A percentile compares a stretch with the other conserved stretches of the same genome.
Evolutionary conservation across 2,797 vertebrate genomes (phyloP).

Genomic region (Balearica regulorum): DNA sequence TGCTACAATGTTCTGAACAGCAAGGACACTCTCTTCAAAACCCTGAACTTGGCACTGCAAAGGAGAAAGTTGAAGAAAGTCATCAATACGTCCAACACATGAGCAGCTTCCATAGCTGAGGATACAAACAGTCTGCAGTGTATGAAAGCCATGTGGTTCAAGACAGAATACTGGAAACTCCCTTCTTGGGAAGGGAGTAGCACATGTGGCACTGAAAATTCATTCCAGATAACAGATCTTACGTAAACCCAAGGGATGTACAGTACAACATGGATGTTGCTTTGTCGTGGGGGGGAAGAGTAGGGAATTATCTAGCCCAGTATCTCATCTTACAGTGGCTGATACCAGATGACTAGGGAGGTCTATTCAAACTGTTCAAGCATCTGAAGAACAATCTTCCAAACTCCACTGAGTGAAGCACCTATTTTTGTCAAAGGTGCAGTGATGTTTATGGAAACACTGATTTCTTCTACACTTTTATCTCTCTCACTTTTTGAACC

Average conservation of each 20-base stretch:
- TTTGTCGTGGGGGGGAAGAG: neutral
- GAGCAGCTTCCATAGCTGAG: neutral
- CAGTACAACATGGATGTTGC: neutral
- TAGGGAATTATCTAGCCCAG: neutral
- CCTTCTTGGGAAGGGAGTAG: neutral
- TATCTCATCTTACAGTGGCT: neutral
- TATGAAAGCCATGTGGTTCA: neutral
- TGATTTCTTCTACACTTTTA: neutral
- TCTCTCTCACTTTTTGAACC: neutral
- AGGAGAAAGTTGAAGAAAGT: slow-evolving; percentile 50
- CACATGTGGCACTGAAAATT: neutral
- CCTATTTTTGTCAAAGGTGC: neutral
- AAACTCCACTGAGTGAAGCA: neutral
- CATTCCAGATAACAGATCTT: neutral
- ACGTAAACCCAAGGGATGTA: neutral
- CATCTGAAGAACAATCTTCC: neutral
- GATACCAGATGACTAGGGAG: neutral
- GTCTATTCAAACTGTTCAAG: fast-evolving
- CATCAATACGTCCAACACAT: neutral
- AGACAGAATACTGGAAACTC: neutral
- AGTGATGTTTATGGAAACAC: neutral
- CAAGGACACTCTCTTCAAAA: slow-evolving; percentile 54
- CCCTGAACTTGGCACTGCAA: slow-evolving; percentile 67
- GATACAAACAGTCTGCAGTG: neutral
- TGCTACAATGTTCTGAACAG: slow-evolving; percentile 82